Conservation (phyloP, 2,888 invertebrate species). For the Muscina levida region DNA sequence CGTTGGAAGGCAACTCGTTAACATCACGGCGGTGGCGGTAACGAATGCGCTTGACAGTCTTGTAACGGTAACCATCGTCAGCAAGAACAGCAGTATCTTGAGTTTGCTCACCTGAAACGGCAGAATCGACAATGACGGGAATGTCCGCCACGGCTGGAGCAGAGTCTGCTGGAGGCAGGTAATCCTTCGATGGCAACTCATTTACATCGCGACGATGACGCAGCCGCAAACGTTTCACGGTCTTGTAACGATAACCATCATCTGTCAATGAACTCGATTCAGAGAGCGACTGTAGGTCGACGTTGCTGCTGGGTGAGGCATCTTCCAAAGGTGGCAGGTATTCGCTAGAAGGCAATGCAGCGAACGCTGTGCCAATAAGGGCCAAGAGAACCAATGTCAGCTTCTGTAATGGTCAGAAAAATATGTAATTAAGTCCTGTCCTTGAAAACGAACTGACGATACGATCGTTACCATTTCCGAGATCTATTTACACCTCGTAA, state of each 20-base stretch:
- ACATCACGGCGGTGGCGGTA: conserved; percentile 65
- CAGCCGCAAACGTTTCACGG: conserved; percentile 65
- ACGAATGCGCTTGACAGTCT: conserved; percentile 61
- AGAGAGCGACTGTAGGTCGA: conserved; percentile 56
- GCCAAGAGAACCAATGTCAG: conserved; percentile 55
- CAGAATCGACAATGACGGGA: too few relatives aligned
- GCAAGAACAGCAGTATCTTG: conserved; percentile 56
- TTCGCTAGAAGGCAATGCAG: conserved; percentile 57
- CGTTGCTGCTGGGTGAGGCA: conserved; percentile 41
- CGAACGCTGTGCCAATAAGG: conserved; percentile 58
- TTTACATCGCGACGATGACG: conserved; percentile 68
- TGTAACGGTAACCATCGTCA: conserved; percentile 66
- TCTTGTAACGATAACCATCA: conserved; percentile 69
- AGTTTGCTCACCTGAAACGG: conserved; percentile 29
- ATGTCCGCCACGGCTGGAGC: conserved; percentile 52
- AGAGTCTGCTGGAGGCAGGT: conserved; percentile 64
- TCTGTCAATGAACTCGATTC: conserved; percentile 58
- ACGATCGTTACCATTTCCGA: conserved; percentile 60
- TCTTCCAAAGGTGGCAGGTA: conserved; percentile 65
- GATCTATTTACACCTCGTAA: conserved; percentile 57
- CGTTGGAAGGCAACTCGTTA: conserved; percentile 58
- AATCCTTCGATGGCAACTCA: conserved; percentile 66
- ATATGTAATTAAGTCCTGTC: conserved; percentile 10
- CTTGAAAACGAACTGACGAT: background rate
- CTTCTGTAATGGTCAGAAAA: conserved; percentile 48